Percentiles rank a stretch among this genome's conserved stretches.
Evolutionary conservation across 1,140 invertebrate genomes (phyloP).

Genomic region (Diuraphis noxia): DNA sequence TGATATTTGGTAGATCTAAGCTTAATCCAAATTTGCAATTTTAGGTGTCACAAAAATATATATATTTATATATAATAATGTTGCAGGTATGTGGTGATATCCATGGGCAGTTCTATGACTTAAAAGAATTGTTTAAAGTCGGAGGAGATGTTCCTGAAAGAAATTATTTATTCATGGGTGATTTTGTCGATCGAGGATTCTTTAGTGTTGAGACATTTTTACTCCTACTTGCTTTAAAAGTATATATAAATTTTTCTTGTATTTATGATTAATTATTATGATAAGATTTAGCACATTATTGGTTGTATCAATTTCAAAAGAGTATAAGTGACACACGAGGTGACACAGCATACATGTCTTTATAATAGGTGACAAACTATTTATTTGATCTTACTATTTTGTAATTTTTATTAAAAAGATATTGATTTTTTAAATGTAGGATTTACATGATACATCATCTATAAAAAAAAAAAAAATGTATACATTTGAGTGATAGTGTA

Average conservation of each 20-base stretch:
- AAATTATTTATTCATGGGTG: slow-evolving; percentile 99
- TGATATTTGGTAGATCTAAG: background rate
- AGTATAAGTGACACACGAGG: too few relatives aligned
- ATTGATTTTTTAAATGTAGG: too few relatives aligned
- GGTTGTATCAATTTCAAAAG: too few relatives aligned
- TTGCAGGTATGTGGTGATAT: slow-evolving; percentile 97
- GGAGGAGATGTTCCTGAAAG: slow-evolving; percentile 98
- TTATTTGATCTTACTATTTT: too few relatives aligned
- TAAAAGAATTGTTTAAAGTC: slow-evolving; percentile 98
- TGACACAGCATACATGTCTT: too few relatives aligned
- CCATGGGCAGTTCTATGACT: slow-evolving; percentile 99
- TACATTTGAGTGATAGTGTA: background rate
- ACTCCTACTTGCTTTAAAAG: slow-evolving; percentile 94
- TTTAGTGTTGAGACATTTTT: slow-evolving; percentile 99
- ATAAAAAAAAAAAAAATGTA: background rate
- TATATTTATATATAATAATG: background rate
- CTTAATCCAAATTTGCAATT: background rate
- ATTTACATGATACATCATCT: too few relatives aligned
- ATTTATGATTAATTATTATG: background rate
- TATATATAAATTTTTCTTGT: slow-evolving; percentile 61
- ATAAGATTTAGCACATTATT: too few relatives aligned
- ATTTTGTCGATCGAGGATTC: slow-evolving; percentile 99
- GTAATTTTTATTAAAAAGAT: too few relatives aligned
- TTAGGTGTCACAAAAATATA: background rate
- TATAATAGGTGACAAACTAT: too few relatives aligned